Percentiles rank a stretch among this genome's conserved stretches.
Evolutionary conservation across 2,113 vertebrate species (phyloP).

Genomic region (Tragelaphus strepsiceros): DNA sequence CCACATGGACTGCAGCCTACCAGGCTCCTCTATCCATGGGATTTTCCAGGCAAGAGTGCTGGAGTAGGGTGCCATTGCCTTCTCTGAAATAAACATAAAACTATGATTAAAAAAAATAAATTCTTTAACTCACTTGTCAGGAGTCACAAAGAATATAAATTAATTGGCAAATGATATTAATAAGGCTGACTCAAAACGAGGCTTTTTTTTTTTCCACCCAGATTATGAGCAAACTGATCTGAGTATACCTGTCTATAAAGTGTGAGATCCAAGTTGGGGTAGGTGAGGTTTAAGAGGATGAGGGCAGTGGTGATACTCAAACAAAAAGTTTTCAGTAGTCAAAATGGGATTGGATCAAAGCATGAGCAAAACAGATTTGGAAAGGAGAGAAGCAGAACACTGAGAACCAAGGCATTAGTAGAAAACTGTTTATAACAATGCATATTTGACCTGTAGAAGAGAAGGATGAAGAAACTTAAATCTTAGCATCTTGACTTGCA

Average conservation of each 20-base stretch:
- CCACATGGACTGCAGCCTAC: too few species aligned
- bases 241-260: background rate
- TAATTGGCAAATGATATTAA: background rate
- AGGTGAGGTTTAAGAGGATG: background rate
- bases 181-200: background rate
- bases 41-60: too few species aligned
- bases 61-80: too few species aligned
- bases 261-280: background rate
- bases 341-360: background rate
- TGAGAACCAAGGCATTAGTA: background rate
- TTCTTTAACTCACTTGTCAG: background rate
- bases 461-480: background rate
- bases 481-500: background rate
- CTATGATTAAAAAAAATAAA: background rate
- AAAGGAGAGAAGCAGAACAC: background rate
- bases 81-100: background rate
- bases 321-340: background rate
- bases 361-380: background rate
- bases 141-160: background rate
- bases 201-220: background rate
- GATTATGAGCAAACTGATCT: background rate
- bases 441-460: background rate
- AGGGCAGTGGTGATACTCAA: background rate
- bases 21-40: too few species aligned
- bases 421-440: background rate